Base-by-base conservation (phyloP, 2,113 vertebrate species). In the Bucco capensis region DNA sequence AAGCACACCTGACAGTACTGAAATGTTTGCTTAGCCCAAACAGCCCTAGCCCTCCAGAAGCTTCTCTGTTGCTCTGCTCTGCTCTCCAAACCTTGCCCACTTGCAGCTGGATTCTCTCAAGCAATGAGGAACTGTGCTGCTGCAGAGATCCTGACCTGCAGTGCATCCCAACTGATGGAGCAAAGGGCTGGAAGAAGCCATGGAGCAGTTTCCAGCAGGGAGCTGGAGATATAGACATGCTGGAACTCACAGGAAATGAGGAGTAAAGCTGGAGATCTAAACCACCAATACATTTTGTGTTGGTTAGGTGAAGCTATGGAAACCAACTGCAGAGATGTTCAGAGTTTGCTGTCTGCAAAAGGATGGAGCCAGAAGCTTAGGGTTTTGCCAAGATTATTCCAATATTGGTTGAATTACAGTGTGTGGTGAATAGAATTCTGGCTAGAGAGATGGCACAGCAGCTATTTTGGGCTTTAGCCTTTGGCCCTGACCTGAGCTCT, bases 41-140 rank as follows among this genome's bases (percentile, higher is more conserved):
- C 42, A 66, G 77, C 22, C 83, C 44, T 65, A 66, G 60, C 19
- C 64, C 86, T 74, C 62, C 75, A 86, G 88, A 94, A 95, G 38
- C 89, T 46, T 81, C 73, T 78, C 42, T 82, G 90, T 22, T 57
- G 38, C 30, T 65, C 81, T 82, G n/a, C 76, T 86, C 25, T 91
- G 67, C 80, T 94, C 78, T 92, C 74, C 77, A 88, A 91, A 57
- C 71, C n/a, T 90, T 64, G 17, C 54, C 54, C 77, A 51, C 86
- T 95, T 89, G 51, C 78, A 73, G 7, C 85, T 90, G 73, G 79
- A 72, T 71, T 86, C 78, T 96, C 86, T 64, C 91, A 77, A 94
- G n/a, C n/a, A n/a, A 88, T 80, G 86, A 80, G 79, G 89, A 65
- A 50, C 92, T 64, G 64, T 5, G 1, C 57, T 56, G 64, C 82